phyloP scores from a whole-genome alignment of 1,140 invertebrate species.

The Eueides isabella region DNA sequence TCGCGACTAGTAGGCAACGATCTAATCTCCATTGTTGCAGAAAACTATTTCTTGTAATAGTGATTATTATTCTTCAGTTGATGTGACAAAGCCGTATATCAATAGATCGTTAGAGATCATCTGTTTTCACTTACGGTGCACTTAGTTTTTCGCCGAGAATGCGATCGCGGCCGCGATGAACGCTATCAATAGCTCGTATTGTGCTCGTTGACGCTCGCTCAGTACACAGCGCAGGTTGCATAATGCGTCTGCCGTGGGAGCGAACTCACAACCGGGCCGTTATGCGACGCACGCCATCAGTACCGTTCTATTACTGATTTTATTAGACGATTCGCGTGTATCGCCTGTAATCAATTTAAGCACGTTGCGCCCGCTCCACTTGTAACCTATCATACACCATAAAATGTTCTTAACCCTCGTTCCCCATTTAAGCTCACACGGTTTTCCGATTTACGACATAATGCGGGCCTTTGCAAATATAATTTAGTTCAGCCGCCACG shows the following conservation, averaged over 20 bases:
- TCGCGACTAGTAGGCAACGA: slow-evolving; percentile 7
- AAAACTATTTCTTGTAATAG: slow-evolving; percentile 33
- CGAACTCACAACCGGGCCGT: slow-evolving; percentile 58
- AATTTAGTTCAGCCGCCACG: slow-evolving; percentile 50
- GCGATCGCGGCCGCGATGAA: slow-evolving; percentile 62
- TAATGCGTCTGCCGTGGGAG: slow-evolving; percentile 75
- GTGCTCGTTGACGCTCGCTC: slow-evolving; percentile 53
- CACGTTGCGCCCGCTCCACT: slow-evolving; percentile 62
- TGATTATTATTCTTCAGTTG: slow-evolving; percentile 32
- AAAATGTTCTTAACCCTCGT: slow-evolving; percentile 58
- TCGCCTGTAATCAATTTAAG: slow-evolving; percentile 75
- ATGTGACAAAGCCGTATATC: slow-evolving; percentile 45
- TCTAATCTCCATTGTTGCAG: slow-evolving; percentile 19
- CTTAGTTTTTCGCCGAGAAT: slow-evolving; percentile 58
- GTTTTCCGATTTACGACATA: slow-evolving; percentile 51
- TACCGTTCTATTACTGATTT: slow-evolving; percentile 80
- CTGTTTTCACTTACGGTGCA: slow-evolving; percentile 63
- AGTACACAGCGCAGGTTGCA: slow-evolving; percentile 59
- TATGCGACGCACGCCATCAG: slow-evolving; percentile 77
- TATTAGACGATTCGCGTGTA: slow-evolving; percentile 80
- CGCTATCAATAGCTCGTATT: slow-evolving; percentile 53
- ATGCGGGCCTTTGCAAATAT: slow-evolving; percentile 55
- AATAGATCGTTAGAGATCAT: slow-evolving; percentile 51
- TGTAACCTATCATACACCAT: slow-evolving; percentile 61
- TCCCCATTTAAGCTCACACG: slow-evolving; percentile 59